phyloP scores from a whole-genome alignment of 2,888 invertebrate species.

The Hirtodrosophila trivittata region DNA sequence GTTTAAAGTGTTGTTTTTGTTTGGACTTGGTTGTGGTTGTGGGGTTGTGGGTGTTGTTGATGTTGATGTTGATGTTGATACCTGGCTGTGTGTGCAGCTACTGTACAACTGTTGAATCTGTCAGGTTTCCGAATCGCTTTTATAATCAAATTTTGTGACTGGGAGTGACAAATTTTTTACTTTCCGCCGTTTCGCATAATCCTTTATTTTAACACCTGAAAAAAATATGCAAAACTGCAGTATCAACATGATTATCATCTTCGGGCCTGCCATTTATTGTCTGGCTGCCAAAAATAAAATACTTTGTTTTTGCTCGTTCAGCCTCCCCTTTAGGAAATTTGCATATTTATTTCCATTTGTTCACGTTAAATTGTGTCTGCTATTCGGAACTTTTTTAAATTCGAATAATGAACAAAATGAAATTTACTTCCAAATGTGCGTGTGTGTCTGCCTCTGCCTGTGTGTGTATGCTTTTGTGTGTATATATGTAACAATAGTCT shows the following conservation, averaged over 20 bases:
- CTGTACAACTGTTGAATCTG: conserved; percentile 56
- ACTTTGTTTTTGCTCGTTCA: conserved; percentile 24
- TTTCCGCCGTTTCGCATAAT: conserved; percentile 42
- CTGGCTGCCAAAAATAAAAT: conserved; percentile 43
- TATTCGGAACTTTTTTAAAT: neutral
- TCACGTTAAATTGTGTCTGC: conserved; percentile 2
- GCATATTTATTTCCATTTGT: conserved; percentile 49
- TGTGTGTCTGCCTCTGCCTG: too few relatives aligned
- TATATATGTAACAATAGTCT: too few relatives aligned
- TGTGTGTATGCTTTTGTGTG: too few relatives aligned
- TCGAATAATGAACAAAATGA: too few relatives aligned
- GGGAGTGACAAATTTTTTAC: conserved; percentile 14
- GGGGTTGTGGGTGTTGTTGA: conserved; percentile 11
- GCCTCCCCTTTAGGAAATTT: conserved; percentile 41
- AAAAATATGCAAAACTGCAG: conserved; percentile 55
- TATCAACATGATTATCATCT: conserved; percentile 23
- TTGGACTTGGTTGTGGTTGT: conserved; percentile 26
- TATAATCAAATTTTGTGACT: conserved; percentile 42
- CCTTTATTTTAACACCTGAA: conserved; percentile 70
- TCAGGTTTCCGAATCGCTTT: conserved; percentile 28
- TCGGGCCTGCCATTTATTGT: conserved; percentile 40
- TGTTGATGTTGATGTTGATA: conserved; percentile 15
- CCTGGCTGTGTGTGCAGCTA: conserved; percentile 56
- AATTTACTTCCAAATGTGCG: too few relatives aligned
- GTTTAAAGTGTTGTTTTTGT: conserved; percentile 9